Evolutionary conservation across 2,113 vertebrate genomes (phyloP).

Genomic region (Mormyrus iriodes): DNA sequence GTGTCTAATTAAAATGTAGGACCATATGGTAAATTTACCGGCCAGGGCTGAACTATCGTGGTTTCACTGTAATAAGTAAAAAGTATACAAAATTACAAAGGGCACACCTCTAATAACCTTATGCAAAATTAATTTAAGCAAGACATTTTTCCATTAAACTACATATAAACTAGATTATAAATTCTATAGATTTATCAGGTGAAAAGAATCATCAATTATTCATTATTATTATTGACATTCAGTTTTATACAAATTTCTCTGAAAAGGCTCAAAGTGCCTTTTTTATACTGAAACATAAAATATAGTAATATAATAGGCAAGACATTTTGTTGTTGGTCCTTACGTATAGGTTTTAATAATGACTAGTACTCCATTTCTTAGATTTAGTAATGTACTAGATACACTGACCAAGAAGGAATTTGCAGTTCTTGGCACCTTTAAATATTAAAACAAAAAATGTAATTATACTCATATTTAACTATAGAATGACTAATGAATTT

Average conservation of each 20-base stretch:
- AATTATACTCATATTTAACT: background rate
- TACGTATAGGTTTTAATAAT: background rate
- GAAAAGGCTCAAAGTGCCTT: background rate
- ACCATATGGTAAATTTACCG: background rate
- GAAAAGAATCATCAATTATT: background rate
- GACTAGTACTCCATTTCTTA: background rate
- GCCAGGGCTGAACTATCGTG: background rate
- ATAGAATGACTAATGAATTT: background rate
- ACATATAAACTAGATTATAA: background rate
- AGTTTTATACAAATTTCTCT: background rate
- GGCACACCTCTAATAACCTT: background rate
- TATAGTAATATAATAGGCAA: background rate
- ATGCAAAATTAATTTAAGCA: background rate
- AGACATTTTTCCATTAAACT: background rate
- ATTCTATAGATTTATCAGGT: background rate
- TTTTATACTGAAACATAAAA: background rate
- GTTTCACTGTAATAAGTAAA: background rate
- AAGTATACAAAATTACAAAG: background rate
- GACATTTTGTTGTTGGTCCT: background rate
- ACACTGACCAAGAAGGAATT: background rate
- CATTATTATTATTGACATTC: background rate
- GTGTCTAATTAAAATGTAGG: slow-evolving; percentile 11
- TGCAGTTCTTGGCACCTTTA: background rate
- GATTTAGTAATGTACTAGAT: background rate
- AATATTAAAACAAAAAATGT: background rate